These are phyloP conservation scores for Numida meleagris DNA, from an alignment of 2,113 vertebrate species.

Conservation along the genomic window DNA sequence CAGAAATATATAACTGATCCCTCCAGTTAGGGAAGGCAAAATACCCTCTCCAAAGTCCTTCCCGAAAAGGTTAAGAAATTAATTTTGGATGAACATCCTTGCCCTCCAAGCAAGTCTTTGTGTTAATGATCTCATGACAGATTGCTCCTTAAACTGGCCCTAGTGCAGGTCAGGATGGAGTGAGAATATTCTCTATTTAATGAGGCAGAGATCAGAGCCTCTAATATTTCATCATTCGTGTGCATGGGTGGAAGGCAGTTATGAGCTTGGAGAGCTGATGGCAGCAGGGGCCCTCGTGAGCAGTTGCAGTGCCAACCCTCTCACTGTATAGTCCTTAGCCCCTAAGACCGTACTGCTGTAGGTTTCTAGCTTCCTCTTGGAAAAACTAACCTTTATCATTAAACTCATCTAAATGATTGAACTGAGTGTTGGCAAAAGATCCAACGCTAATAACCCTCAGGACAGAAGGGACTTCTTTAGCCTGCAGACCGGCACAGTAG, in stretches of 20 bases:
- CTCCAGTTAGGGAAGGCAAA: constrained; percentile 60
- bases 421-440: background rate
- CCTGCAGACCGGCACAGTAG: background rate
- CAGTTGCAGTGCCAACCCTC: background rate
- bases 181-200: constrained; percentile 79
- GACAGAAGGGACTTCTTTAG: background rate
- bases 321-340: background rate
- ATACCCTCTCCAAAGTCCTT: constrained; percentile 66
- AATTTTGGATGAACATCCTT: constrained; percentile 78
- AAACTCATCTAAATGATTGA: constrained; percentile 23
- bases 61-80: constrained; percentile 77
- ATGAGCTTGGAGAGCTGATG: constrained; percentile 24
- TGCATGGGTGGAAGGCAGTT: constrained; percentile 38
- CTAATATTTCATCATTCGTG: constrained; percentile 74
- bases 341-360: background rate
- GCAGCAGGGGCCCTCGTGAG: background rate
- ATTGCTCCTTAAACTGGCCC: constrained; percentile 77
- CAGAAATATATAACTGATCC: constrained; percentile 44
- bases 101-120: constrained; percentile 69
- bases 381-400: constrained; percentile 36
- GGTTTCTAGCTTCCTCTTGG: constrained; percentile 9
- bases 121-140: constrained; percentile 80
- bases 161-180: constrained; percentile 71
- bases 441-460: background rate
- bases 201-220: constrained; percentile 77